Conservation (phyloP, 2,888 invertebrate genomes). For the Podabrus alpinus region DNA sequence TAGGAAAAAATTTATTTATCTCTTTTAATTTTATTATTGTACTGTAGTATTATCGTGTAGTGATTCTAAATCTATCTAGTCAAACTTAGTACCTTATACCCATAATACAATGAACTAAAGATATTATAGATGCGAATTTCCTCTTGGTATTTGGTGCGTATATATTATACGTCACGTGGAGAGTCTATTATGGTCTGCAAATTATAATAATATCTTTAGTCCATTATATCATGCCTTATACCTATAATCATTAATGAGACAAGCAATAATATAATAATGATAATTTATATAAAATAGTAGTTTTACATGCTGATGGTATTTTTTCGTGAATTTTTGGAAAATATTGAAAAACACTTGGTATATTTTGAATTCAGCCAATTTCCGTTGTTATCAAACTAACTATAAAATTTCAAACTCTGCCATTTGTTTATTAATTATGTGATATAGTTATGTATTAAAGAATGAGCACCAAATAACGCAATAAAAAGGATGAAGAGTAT, state of each 20-base stretch:
- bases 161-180: too few species aligned
- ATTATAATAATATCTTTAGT: too few species aligned
- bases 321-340: background rate
- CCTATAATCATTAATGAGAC: background rate
- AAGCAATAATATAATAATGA: background rate
- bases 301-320: background rate
- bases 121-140: too few species aligned
- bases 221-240: too few species aligned
- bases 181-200: too few species aligned
- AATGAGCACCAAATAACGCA: background rate
- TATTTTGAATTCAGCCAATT: background rate
- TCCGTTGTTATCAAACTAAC: too few species aligned
- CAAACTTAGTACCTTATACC: background rate
- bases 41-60: background rate
- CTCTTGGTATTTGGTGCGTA: too few species aligned
- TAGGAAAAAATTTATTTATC: background rate
- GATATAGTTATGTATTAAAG: background rate
- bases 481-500: background rate
- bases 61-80: background rate
- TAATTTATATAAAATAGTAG: background rate
- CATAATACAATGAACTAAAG: too few species aligned
- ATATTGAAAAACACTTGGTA: background rate
- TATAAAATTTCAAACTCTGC: background rate
- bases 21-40: background rate
- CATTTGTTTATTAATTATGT: background rate